Evolutionary conservation across 2,888 invertebrate genomes (phyloP), one percentile per base, ranked within the genome.

Genomic region (Ornithoptera priamus): DNA sequence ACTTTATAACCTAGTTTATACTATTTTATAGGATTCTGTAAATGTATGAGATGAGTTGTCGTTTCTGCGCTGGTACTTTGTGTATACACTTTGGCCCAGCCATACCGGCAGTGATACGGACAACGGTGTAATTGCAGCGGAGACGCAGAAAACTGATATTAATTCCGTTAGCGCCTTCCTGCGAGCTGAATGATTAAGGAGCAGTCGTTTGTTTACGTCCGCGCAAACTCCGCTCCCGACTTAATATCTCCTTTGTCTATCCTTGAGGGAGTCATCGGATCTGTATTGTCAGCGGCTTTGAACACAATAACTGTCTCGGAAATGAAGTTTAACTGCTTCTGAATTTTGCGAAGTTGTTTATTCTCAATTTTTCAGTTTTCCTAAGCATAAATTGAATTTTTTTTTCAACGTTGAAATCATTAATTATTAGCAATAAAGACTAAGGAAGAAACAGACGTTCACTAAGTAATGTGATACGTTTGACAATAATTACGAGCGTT

Each of bases 71-170:
- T 42, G 30, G 24, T 22, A 61, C 17, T 62, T 64, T 65, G 22
- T 58, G 53, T 20, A 61, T 71, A 69, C 60, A 72, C 72, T 74
- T 24, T 74, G 71, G 20, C 53, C 46, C 62, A 68, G 70, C 71
- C 68, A 73, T 20, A 50, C 66, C 71, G 65, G 74, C 89, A 89
- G 87, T 90, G 89, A 89, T 90, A 90, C 89, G 80, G 84, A 80
- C 86, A 86, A 81, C 84, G 80, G 77, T 82, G 88, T 90, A 90
- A 91, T 91, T 89, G 90, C 81, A 78, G 76, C 75, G 79, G 83
- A 83, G 88, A 87, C 87, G 86, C 82, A 89, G 86, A 88, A 88
- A 89, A 89, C 85, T 84, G 88, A 86, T 91, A 92, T 90, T 78
- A 79, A 78, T 78, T 76, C 75, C 68, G 75, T 78, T 78, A 74